Evolutionary conservation across 2,888 invertebrate species (phyloP).

Genomic region (Hedya salicella): DNA sequence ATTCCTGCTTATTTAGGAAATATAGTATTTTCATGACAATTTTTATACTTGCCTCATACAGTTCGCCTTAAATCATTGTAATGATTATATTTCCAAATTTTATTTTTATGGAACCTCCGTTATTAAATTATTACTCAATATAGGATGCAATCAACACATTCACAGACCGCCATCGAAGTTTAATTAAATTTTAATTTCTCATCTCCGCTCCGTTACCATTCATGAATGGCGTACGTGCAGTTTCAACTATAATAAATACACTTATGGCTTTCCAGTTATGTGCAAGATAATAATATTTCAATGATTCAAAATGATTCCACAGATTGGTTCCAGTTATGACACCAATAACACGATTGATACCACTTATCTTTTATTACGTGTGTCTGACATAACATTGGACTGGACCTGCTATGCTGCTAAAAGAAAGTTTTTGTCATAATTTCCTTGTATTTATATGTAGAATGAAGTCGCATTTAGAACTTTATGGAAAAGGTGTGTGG

Average conservation of each 20-base stretch:
- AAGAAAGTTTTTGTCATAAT: slow-evolving; percentile 30
- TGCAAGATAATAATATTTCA: neutral
- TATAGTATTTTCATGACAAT: too few species aligned
- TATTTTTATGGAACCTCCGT: neutral
- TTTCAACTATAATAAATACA: neutral
- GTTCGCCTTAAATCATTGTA: too few species aligned
- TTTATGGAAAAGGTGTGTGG: slow-evolving; percentile 9
- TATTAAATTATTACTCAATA: slow-evolving; percentile 1
- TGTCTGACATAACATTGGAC: slow-evolving; percentile 34
- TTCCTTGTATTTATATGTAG: slow-evolving; percentile 5
- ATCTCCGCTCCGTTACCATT: neutral
- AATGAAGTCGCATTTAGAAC: slow-evolving; percentile 19
- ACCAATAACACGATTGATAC: slow-evolving; percentile 28
- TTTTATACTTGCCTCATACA: too few species aligned
- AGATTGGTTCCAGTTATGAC: slow-evolving; percentile 19
- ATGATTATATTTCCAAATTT: neutral
- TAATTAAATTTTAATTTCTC: neutral
- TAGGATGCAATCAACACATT: neutral
- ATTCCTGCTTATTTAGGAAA: too few species aligned
- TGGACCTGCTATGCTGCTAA: slow-evolving; percentile 5
- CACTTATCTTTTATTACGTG: slow-evolving; percentile 8
- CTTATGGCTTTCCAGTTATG: neutral
- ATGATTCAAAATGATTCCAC: slow-evolving; percentile 21
- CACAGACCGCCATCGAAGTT: neutral
- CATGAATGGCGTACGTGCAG: neutral